Evolutionary conservation across 2,113 vertebrate genomes (phyloP).

Genomic region (Alces alces): DNA sequence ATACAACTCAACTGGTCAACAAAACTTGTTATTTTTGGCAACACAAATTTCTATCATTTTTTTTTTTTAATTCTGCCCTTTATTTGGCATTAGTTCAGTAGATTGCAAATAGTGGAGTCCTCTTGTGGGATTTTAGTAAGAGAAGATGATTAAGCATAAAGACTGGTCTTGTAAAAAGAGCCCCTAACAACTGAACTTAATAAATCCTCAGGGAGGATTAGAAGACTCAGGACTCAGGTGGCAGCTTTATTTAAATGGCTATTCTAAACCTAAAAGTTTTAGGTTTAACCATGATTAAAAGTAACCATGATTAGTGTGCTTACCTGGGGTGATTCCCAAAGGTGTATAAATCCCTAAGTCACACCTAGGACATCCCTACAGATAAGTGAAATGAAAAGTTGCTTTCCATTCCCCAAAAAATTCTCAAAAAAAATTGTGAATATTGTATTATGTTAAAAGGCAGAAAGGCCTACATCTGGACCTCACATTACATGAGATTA

Average conservation of each 20-base stretch:
- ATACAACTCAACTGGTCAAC: background rate
- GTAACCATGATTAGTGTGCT: slow-evolving; percentile 16
- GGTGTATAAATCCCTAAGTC: background rate
- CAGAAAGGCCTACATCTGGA: background rate
- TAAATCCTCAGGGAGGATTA: background rate
- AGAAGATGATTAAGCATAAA: background rate
- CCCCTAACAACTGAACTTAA: background rate
- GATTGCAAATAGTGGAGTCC: background rate
- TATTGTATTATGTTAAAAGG: background rate
- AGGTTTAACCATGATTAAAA: background rate
- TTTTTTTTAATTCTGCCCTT: background rate
- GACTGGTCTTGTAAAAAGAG: background rate
- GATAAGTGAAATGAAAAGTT: slow-evolving; percentile 5
- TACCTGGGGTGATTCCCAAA: background rate
- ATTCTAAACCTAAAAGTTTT: background rate
- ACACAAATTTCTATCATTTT: background rate
- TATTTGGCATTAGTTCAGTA: background rate
- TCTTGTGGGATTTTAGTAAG: background rate
- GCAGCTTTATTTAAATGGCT: slow-evolving; percentile 45
- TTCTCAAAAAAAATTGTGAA: background rate
- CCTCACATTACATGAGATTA: background rate
- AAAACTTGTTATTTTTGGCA: slow-evolving; percentile 14
- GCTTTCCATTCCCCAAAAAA: background rate
- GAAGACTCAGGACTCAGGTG: slow-evolving; percentile 31
- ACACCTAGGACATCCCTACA: background rate